Evolutionary conservation across 2,888 invertebrate species (phyloP).

Genomic region (Caenorhabditis sp.): DNA sequence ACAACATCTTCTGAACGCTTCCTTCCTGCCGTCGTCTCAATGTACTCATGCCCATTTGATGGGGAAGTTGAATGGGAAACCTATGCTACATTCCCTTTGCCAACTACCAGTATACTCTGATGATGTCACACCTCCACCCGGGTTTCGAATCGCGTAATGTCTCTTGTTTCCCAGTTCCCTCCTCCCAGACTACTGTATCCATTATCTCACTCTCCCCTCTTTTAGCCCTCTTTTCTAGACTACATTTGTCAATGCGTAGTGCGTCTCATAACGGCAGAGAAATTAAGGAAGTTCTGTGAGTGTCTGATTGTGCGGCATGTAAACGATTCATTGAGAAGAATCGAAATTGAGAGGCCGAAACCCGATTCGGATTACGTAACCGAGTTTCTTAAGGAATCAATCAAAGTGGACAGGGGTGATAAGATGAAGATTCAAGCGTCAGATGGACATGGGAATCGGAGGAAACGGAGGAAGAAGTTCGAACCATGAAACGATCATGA

Average conservation of each 20-base stretch:
- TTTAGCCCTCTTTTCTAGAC: conserved; percentile 9
- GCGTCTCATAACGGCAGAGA: conserved; percentile 32
- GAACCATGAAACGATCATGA: not conserved
- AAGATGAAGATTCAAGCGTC: conserved; percentile 23
- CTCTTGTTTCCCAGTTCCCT: conserved; percentile 2
- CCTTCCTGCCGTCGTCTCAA: not conserved
- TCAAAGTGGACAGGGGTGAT: conserved; percentile 42
- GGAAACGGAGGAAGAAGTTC: not conserved
- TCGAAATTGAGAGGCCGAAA: conserved; percentile 43
- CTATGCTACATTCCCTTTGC: not conserved
- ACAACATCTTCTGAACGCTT: conserved; percentile 46
- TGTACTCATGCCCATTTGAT: conserved; percentile 52
- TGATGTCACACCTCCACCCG: conserved; percentile 31
- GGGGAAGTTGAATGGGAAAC: conserved; percentile 18
- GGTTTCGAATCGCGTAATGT: conserved; percentile 18
- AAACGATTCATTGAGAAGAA: conserved; percentile 38
- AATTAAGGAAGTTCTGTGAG: conserved; percentile 18
- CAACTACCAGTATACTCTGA: conserved; percentile 16
- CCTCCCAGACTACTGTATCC: not conserved
- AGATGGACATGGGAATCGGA: conserved; percentile 42
- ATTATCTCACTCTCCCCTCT: conserved; percentile 8
- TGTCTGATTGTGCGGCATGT: conserved; percentile 6
- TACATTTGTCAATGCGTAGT: conserved; percentile 41
- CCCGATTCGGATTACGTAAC: conserved; percentile 45
- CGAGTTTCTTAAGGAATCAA: conserved; percentile 41